Evolutionary conservation across 2,888 invertebrate species (phyloP), one percentile per base, ranked within the genome.

Genomic region (Timema cristinae): DNA sequence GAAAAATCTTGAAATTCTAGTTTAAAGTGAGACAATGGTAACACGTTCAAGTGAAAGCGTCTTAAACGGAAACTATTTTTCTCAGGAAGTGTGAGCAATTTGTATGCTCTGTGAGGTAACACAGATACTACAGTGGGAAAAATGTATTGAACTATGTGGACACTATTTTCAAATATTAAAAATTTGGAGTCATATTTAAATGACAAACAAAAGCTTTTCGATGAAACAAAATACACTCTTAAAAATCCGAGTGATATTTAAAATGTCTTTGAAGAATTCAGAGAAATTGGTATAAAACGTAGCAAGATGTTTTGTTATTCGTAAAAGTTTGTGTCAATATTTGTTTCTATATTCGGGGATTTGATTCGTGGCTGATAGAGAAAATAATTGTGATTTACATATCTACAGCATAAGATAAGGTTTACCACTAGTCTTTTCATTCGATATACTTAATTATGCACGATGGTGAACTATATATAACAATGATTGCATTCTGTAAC

Each of bases 381-480:
- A 59, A n/a, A 59, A 59, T 32, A 11, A 59, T 4, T 59, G 59
- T 9, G 32, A n/a, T 13, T 7, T 10, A 13, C 56, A 56, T 59
- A n/a, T 59, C 8, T 59, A n/a, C 59, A 59, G 15, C 32, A 32
- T 59, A 59, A 13, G 59, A 13, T 6, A 59, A 2, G 10, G 59
- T 59, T 13, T 59, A 32, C 15, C 59, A n/a, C 32, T 59, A 10
- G 10, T 59, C 13, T 59, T 59, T 32, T 59, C 59, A 9, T 59
- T n/a, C n/a, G 59, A 59, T n/a, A 59, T 6, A n/a, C 10, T 32
- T 16, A 59, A 59, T 59, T 59, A 59, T 59, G 59, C 59, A n/a
- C 5, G 5, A 59, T n/a, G 9, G 59, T 59, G 59, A 5, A 16
- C 59, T 16, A 15, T 59, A 59, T 59, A 13, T 13, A 13, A 59